phyloP scores from a whole-genome alignment of 2,888 invertebrate species.

The Ornithoptera priamus region DNA sequence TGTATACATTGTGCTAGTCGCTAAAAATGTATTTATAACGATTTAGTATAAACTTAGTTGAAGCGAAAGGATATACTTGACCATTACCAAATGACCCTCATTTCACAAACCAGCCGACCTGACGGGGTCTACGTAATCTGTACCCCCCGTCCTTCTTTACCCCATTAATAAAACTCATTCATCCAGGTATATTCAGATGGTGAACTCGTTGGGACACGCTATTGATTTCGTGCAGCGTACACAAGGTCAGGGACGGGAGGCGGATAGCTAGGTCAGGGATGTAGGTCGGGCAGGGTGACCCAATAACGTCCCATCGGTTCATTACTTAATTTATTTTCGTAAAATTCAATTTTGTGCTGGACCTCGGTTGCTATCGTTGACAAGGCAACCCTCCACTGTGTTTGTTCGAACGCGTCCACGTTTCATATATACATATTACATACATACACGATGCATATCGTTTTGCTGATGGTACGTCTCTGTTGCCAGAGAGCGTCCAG shows the following conservation, averaged over 20 bases:
- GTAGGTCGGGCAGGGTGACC: slow-evolving; percentile 12
- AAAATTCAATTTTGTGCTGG: background rate
- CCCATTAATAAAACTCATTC: background rate
- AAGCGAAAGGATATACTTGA: no score
- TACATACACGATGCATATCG: no score
- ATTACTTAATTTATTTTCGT: background rate
- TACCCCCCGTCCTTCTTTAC: no score
- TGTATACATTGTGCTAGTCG: no score
- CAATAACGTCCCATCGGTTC: background rate
- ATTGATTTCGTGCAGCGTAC: slow-evolving; percentile 14
- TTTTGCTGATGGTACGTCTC: no score
- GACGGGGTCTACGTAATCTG: no score
- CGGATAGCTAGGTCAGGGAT: slow-evolving; percentile 7
- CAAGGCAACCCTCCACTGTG: background rate
- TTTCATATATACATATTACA: no score
- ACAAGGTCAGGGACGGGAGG: slow-evolving; percentile 16
- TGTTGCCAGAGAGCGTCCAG: no score
- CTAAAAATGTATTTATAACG: no score
- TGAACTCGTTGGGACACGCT: slow-evolving; percentile 1
- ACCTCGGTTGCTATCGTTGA: no score
- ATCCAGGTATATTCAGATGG: slow-evolving; percentile 11
- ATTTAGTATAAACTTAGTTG: background rate
- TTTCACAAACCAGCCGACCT: no score
- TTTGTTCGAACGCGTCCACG: background rate
- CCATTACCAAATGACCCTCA: no score